Base-by-base conservation (phyloP, 2,888 invertebrate genomes). In the Cabera pusaria region DNA sequence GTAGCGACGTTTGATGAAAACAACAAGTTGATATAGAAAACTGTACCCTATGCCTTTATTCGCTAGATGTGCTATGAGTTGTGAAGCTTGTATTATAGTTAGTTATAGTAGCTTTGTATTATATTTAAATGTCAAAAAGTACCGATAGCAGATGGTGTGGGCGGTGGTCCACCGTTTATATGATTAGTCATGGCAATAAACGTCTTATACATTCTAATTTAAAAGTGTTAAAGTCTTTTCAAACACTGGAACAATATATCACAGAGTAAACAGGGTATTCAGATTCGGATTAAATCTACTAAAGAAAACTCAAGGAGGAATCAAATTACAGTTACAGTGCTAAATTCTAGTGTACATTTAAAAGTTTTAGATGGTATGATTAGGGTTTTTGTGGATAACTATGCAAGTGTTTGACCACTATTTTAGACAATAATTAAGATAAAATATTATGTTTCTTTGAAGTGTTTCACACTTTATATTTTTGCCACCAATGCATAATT, bases 151-250 rank as follows among this genome's bases (percentile, higher is more conserved):
- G 64, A 60, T 65, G 23, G 70, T 67, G 85, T 85, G 79, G 85
- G 83, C 50, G 61, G 72, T 39, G 63, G 60, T 60, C 63, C 66
- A 66, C 64, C 66, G 71, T 76, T 73, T 74, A 76, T 69, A 70
- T 59, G 69, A 72, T 83, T 80, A 79, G 70, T 83, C 82, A 79
- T 68, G 62, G 75, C 69, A 74, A 75, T 76, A 79, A 81, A 77
- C 69, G 67, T 74, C 75, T 70, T 72, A 70, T 72, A 74, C 66
- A 63, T 58, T 72, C 75, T 74, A 74, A 77, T 77, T 77, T 72
- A 66, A 65, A 58, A 62, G 52, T 64, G 63, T 67, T 63, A 65
- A 58, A 62, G 52, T 64, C 63, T 67, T 63, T 23, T 62, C 66
- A 49, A 64, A 75, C 72, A 71, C 72, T 72, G 67, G 56, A 53